A percentile compares a stretch with the other conserved stretches of the same genome.
Conservation (phyloP, 2,113 vertebrate species). For the Tragelaphus buxtoni region DNA sequence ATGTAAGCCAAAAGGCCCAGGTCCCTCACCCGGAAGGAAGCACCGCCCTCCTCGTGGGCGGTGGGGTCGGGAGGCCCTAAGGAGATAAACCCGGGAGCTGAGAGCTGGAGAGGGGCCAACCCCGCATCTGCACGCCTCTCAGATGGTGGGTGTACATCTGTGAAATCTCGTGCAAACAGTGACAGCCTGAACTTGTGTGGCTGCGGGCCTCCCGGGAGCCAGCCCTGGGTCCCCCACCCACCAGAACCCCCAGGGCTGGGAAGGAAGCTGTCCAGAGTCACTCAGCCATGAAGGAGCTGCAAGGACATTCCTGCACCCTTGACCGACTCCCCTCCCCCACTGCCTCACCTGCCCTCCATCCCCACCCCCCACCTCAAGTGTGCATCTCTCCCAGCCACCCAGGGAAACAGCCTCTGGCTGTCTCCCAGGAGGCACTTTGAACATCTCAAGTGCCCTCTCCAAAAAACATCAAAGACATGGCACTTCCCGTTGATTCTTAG, state of each 20-base stretch:
- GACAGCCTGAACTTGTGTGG: not conserved
- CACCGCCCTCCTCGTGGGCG: not conserved
- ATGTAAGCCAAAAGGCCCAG: not conserved
- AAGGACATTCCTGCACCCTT: not conserved
- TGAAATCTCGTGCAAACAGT: fast-evolving
- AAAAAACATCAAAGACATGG: not conserved
- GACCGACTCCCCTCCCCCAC: no score
- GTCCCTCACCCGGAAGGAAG: not conserved
- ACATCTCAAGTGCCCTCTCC: not conserved
- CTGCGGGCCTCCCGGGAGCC: not conserved
- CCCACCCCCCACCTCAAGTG: not conserved
- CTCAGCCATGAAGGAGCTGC: not conserved
- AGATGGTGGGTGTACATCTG: fast-evolving
- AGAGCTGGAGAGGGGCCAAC: fast-evolving
- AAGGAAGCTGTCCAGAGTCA: no score
- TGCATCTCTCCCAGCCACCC: not conserved
- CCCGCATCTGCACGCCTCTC: fast-evolving
- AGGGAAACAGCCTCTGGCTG: not conserved
- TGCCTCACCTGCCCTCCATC: not conserved
- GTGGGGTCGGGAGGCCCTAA: fast-evolving
- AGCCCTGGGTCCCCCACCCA: not conserved
- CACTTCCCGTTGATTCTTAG: not conserved
- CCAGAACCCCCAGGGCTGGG: not conserved
- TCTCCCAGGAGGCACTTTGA: not conserved
- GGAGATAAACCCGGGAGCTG: not conserved